These are phyloP conservation scores for Sapajus apella DNA, from an alignment of 2,113 vertebrate species.

Conservation along the genomic window DNA sequence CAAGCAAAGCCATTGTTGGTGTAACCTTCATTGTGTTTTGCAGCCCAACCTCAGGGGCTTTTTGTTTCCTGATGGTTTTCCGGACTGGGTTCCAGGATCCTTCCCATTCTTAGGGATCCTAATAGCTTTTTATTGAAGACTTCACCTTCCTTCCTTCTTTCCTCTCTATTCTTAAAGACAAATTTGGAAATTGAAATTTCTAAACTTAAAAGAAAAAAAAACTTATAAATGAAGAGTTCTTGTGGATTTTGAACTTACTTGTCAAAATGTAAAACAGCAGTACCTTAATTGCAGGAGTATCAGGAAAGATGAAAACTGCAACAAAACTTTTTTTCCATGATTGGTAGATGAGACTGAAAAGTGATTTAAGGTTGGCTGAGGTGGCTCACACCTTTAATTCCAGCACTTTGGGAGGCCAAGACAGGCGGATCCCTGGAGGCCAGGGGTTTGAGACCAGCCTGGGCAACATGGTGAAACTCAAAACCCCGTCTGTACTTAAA, in stretches of 20 bases:
- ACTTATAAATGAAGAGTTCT: not conserved
- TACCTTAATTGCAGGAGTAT: not conserved
- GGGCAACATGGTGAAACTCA: too few species aligned
- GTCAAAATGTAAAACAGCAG: not conserved
- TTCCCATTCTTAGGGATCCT: not conserved
- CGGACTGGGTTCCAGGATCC: not conserved
- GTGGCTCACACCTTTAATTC: too few species aligned
- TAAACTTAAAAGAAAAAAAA: not conserved
- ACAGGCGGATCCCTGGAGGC: too few species aligned
- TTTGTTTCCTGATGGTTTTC: conserved; percentile 1
- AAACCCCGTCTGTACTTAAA: too few species aligned
- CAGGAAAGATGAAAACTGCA: not conserved
- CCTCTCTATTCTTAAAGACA: not conserved
- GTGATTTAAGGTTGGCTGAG: not conserved
- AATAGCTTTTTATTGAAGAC: not conserved
- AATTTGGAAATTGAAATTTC: not conserved
- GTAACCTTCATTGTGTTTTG: not conserved
- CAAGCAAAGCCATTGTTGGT: not conserved
- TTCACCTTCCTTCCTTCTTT: not conserved
- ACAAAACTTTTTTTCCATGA: not conserved
- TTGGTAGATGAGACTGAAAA: not conserved
- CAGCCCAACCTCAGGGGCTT: not conserved
- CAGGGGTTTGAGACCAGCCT: too few species aligned
- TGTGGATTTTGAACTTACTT: not conserved
- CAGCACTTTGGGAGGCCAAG: too few species aligned